Percentiles rank a stretch among this genome's conserved stretches.
phyloP scores from a whole-genome alignment of 1,140 invertebrate species.

The Eriocheir sinensis region DNA sequence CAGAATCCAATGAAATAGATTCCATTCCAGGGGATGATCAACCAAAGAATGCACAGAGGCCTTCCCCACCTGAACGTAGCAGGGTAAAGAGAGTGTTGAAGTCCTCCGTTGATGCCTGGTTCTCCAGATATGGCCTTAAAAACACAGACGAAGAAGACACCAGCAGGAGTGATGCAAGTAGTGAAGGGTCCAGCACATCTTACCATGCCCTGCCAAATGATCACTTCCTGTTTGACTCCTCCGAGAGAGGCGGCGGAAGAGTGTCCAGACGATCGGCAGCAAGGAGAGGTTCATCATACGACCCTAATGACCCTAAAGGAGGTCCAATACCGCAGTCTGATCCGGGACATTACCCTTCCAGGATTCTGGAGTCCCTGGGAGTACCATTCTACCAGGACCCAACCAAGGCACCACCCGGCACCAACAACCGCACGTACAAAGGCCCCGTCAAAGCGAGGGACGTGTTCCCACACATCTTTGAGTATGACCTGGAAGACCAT shows the following conservation, averaged over 20 bases:
- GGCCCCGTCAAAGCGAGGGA: slow-evolving; percentile 65
- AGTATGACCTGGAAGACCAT: slow-evolving; percentile 74
- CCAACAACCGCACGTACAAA: neutral
- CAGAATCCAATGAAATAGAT: neutral
- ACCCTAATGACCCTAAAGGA: slow-evolving; percentile 65
- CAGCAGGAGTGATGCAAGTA: neutral
- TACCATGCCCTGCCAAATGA: neutral
- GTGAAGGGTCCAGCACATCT: neutral
- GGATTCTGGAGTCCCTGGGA: slow-evolving; percentile 60
- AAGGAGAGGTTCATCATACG: slow-evolving; percentile 40
- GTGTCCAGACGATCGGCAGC: neutral
- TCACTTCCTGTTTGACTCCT: neutral
- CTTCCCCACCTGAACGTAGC: neutral
- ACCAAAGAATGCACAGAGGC: neutral
- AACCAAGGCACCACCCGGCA: neutral
- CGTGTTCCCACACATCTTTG: slow-evolving; percentile 77
- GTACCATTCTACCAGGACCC: slow-evolving; percentile 56
- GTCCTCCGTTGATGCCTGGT: slow-evolving; percentile 61
- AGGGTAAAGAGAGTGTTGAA: neutral
- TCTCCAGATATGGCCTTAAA: slow-evolving; percentile 56
- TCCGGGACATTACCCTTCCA: slow-evolving; percentile 60
- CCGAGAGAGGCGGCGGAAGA: slow-evolving; percentile 3
- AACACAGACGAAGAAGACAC: neutral
- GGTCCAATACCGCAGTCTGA: slow-evolving; percentile 64
- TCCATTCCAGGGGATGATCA: neutral